Evolutionary conservation across 2,888 invertebrate genomes (phyloP), one percentile per base, ranked within the genome.

Genomic region (Portevinia maculata): DNA sequence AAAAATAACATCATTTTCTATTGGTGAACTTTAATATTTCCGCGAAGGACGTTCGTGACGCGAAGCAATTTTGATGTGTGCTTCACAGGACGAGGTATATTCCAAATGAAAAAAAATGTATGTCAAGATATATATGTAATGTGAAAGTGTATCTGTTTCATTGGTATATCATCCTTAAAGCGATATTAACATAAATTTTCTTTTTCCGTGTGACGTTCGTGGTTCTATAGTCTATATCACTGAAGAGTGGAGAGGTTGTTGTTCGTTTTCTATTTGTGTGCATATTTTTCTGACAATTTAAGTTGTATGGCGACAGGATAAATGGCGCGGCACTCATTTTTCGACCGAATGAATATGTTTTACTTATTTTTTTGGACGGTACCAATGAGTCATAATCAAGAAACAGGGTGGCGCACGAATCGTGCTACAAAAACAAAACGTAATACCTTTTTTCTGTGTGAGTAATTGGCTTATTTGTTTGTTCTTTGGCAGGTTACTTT

Each of bases 11-110:
- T 44, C 44, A 34, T 41, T 60, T 53, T 62, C 52, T 60, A 71
- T 44, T 24, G 71, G 52, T 17, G 53, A 53, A 53, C 52, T 71
- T 71, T 44, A 71, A 62, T 71, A 17, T 30, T 15, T 39, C 15
- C 0, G 67, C 41, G 62, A 69, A 74, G 74, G 79, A 74, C 74
- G 17, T 74, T 79, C 79, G 79, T 79, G 79, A 79, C 79, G 62
- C 13, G 62, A 50, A 64, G 67, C 74, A 74, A 69, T 79, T 74
- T 79, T 44, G 57, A 41, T 59, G 52, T 50, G 30, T 53, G 30
- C 53, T 69, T 71, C 48, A 30, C 37, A 69, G 53, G 32, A 21
- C 19, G 34, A 60, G 37, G 59, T 44, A 41, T 21, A 7, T 1
- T 21, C 2, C 13, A 17, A 32, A 2, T 21, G n/a, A 59, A 34